Conservation (phyloP, 2,113 vertebrate genomes). For the Grallaria varia region DNA sequence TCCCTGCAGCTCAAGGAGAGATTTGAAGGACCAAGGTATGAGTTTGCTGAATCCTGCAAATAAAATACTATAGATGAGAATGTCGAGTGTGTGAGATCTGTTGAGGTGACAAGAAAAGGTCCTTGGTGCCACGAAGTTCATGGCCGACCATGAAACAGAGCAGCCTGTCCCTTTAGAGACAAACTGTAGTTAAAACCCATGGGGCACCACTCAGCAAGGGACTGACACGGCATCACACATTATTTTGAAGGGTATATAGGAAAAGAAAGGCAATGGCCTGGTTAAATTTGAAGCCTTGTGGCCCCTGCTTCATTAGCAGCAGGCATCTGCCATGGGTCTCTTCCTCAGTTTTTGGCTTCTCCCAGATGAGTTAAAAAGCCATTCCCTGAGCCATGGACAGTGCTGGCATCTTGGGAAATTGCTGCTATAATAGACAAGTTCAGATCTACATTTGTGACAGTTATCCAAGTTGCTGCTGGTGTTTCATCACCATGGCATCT, state of each 20-base stretch:
- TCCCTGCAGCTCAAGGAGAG: background rate
- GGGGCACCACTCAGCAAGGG: background rate
- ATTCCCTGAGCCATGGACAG: background rate
- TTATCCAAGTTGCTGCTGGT: background rate
- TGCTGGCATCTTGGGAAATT: background rate
- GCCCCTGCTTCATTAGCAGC: background rate
- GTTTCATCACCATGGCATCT: background rate
- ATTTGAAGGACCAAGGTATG: background rate
- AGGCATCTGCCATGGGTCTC: background rate
- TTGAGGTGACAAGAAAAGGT: background rate
- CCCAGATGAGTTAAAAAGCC: background rate
- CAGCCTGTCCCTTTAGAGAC: background rate
- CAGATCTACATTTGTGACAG: background rate
- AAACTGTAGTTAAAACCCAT: background rate
- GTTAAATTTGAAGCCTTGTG: background rate
- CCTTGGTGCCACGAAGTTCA: background rate
- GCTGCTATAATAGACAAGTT: background rate
- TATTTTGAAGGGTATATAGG: background rate
- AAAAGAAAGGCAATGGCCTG: background rate
- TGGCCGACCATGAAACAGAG: background rate
- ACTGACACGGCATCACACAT: accelerated
- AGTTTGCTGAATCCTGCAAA: background rate
- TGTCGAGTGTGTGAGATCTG: background rate
- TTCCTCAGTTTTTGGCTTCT: background rate
- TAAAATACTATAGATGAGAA: background rate